phyloP scores from a whole-genome alignment of 2,113 vertebrate species.

The Turnix velox region DNA sequence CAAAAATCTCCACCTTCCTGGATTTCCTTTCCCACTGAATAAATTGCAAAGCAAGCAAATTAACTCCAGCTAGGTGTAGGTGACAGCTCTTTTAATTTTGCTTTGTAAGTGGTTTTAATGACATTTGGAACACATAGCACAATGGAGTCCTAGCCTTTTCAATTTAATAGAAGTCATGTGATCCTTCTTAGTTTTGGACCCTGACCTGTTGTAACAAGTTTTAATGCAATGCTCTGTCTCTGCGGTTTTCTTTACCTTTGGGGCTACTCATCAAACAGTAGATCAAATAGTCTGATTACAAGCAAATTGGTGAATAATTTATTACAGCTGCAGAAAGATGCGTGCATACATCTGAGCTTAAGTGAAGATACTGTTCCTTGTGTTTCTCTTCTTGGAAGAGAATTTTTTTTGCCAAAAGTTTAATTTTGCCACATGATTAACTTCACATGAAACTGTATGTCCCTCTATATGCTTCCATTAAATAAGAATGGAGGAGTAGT shows the following conservation, averaged over 20 bases:
- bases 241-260: not conserved
- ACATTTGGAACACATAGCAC: not conserved
- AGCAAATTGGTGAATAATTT: conserved; percentile 25
- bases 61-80: not conserved
- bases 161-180: not conserved
- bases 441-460: not conserved
- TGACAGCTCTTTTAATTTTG: not conserved
- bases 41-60: not conserved
- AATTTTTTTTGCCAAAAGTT: conserved; percentile 30
- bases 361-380: not conserved
- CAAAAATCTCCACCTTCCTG: not conserved
- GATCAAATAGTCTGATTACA: conserved; percentile 22
- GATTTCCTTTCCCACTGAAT: not conserved
- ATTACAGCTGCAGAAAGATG: not conserved
- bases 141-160: not conserved
- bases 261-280: not conserved
- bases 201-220: not conserved
- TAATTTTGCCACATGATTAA: conserved; percentile 1
- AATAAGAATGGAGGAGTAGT: not conserved
- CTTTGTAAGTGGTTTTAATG: not conserved
- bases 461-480: not conserved
- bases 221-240: not conserved
- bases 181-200: not conserved
- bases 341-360: not conserved
- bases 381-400: not conserved